Percentiles rank a stretch among this genome's conserved stretches.
These are phyloP conservation scores for Sphecodes monilicornis DNA, from an alignment of 2,888 invertebrate genomes.

Conservation along the genomic window DNA sequence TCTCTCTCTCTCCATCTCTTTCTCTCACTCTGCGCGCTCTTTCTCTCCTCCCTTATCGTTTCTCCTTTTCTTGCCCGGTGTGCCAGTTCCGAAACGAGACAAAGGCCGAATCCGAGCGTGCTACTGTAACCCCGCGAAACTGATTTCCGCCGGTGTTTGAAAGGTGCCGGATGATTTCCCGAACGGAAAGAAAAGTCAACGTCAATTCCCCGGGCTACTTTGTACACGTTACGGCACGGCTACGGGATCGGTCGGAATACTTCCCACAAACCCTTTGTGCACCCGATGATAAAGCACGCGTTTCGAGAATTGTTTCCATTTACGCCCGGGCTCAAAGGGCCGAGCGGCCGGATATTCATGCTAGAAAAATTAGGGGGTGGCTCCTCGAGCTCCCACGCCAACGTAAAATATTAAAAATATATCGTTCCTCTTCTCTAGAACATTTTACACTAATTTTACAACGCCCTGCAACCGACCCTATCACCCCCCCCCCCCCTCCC, in stretches of 20 bases:
- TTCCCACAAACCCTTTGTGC: not conserved
- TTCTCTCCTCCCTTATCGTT: constrained; percentile 31
- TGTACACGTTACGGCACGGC: not conserved
- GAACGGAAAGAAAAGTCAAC: constrained; percentile 11
- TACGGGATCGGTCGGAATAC: not conserved
- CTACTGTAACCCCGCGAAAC: constrained; percentile 41
- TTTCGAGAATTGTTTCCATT: constrained; percentile 5
- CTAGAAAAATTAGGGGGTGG: constrained; percentile 6
- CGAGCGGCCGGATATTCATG: constrained; percentile 4
- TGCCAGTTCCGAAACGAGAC: constrained; percentile 63
- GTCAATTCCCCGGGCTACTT: constrained; percentile 29
- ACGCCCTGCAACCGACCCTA: not conserved
- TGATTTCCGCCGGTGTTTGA: constrained; percentile 49
- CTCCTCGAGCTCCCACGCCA: not conserved
- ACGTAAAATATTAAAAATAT: constrained; percentile 3
- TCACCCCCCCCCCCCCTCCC: not conserved
- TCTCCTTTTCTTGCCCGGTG: constrained; percentile 65
- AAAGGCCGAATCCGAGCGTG: constrained; percentile 51
- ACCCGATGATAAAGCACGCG: not conserved
- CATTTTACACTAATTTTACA: constrained; percentile 4
- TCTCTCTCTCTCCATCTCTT: not conserved
- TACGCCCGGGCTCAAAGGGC: not conserved
- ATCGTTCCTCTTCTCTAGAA: not conserved
- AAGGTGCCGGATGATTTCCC: constrained; percentile 17
- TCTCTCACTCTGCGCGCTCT: not conserved